These are phyloP conservation scores for Enteromius anoplus DNA, from an alignment of 2,797 vertebrate species.

Conservation along the genomic window DNA sequence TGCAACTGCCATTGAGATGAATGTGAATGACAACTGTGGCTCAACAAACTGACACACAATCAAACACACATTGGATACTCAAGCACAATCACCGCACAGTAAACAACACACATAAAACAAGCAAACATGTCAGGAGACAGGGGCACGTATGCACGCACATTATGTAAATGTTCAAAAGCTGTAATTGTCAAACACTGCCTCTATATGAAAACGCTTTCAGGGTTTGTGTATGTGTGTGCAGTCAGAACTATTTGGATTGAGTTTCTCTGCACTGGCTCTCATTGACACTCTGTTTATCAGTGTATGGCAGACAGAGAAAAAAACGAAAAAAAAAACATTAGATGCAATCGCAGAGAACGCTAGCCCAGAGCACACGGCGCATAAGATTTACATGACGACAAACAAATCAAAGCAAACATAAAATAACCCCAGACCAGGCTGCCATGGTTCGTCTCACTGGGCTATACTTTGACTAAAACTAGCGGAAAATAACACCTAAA, in stretches of 20 bases:
- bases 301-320: conserved; percentile 48
- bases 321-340: conserved; percentile 40
- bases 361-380: conserved; percentile 1
- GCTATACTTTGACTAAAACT: conserved; percentile 20
- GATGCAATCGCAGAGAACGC: conserved; percentile 33
- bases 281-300: conserved; percentile 58
- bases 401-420: conserved; percentile 50
- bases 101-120: conserved; percentile 27
- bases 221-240: conserved; percentile 27
- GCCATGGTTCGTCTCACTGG: conserved; percentile 22
- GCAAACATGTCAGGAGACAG: conserved; percentile 30
- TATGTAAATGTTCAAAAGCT: conserved; percentile 37
- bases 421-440: conserved; percentile 23
- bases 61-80: background rate
- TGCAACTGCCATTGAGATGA: conserved; percentile 2
- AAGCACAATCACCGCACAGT: conserved; percentile 19
- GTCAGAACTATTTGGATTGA: conserved; percentile 51
- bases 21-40: background rate
- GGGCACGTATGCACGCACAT: conserved; percentile 6
- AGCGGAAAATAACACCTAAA: background rate
- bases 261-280: conserved; percentile 54
- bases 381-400: conserved; percentile 46
- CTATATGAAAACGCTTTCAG: conserved; percentile 10
- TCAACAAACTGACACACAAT: conserved; percentile 19
- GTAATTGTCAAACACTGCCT: conserved; percentile 29